Base-by-base conservation (phyloP, 2,888 invertebrate genomes). In the Caenorhabditis parvicauda region DNA sequence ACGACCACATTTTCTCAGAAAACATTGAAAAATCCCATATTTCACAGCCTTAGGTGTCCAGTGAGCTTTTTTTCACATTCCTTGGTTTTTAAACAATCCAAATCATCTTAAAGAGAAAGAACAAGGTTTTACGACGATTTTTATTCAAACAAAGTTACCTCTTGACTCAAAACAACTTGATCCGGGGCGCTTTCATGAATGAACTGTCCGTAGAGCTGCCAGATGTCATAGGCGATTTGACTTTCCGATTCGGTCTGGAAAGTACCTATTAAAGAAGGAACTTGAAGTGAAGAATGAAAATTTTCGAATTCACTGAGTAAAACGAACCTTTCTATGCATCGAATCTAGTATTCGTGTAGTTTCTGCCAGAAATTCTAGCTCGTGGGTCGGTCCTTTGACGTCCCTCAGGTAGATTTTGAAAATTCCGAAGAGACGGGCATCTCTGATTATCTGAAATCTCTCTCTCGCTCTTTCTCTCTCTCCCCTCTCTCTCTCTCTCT, bases 341-440 rank as follows among this genome's bases (percentile, higher is more conserved):
- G 58, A 57, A 2, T 72, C 70, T 43, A 73, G 74, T 7, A 80
- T 68, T 27, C 77, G 59, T n/a, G 65, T 65, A 2, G 76, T 62
- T 56, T 76, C 74, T 3, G 72, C 63, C 22, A 80, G 61, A 52
- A 76, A 80, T 14, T 72, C 66, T 14, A 79, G 57, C 35, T 74
- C 72, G 43, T 77, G 67, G 14, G 70, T 67, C 0, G 79, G 77
- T 0, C 76, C 79, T 14, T 69, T 58, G 27, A 69, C 56, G 39
- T 79, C 79, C n/a, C 70, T 66, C 17, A 79, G 66, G 54, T 75
- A 79, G 58, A 75, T 64, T 53, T 71, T 64, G 54, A 79, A 79
- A 39, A 73, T 67, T 6, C 74, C 70, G 29, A 74, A 69, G 35
- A 72, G 66, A 38, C 72, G 62, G 17, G 65, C 67, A 43, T 79